Conservation (phyloP, 2,888 invertebrate genomes). For the Harpagoxenus sublaevis region DNA sequence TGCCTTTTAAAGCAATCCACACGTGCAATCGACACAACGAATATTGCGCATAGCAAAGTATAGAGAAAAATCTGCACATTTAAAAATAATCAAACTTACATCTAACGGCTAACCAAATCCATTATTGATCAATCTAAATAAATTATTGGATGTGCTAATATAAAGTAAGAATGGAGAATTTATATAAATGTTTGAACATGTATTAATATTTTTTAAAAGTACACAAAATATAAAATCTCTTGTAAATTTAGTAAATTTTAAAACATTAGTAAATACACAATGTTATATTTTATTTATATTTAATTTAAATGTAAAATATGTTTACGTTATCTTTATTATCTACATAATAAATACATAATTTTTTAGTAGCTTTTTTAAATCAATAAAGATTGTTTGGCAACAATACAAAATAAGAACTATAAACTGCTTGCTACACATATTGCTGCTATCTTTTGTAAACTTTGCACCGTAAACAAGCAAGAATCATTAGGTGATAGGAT, state of each 20-base stretch:
- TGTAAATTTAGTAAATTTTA: too few species aligned
- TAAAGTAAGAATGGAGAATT: background rate
- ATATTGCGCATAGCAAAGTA: background rate
- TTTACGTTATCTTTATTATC: background rate
- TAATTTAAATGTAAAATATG: background rate
- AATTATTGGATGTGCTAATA: background rate
- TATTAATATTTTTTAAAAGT: too few species aligned
- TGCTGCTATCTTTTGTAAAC: background rate
- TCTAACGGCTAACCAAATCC: background rate
- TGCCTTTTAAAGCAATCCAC: background rate
- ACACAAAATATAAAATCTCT: too few species aligned
- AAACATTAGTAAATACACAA: background rate
- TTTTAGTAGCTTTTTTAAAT: background rate
- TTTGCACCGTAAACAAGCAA: background rate
- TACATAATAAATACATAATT: background rate
- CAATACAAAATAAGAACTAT: background rate
- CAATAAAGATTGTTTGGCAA: background rate
- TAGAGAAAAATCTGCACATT: background rate
- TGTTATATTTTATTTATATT: background rate
- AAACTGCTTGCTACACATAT: background rate
- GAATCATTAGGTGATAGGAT: background rate
- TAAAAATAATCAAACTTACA: background rate
- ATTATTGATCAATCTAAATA: background rate
- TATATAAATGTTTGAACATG: background rate
- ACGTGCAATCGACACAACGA: background rate